These are phyloP conservation scores for Fringilla coelebs DNA, from an alignment of 2,797 vertebrate genomes.

Conservation along the genomic window DNA sequence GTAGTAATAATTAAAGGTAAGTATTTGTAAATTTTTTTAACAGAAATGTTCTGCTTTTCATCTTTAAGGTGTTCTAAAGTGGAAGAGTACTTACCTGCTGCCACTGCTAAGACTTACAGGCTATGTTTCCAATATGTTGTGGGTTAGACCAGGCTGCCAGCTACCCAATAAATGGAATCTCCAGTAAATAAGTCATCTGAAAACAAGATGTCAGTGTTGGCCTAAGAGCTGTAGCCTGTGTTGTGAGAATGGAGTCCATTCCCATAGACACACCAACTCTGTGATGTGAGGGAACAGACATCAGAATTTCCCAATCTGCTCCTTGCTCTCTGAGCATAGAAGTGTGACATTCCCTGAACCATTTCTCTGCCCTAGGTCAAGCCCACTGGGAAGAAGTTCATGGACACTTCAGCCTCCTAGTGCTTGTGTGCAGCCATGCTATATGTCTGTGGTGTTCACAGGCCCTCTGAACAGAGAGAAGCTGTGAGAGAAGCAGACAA, in stretches of 20 bases:
- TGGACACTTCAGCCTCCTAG: not conserved
- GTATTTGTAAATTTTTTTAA: not conserved
- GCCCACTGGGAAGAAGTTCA: not conserved
- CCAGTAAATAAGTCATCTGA: not conserved
- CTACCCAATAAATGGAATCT: not conserved
- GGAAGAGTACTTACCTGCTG: not conserved
- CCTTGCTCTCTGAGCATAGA: not conserved
- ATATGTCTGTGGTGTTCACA: not conserved
- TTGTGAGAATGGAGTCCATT: not conserved
- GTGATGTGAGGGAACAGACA: rapidly evolving
- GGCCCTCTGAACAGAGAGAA: not conserved
- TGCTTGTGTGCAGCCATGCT: too few species aligned
- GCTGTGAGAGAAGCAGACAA: not conserved
- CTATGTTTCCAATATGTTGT: not conserved
- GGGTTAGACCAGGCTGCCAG: not conserved
- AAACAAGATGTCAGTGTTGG: not conserved
- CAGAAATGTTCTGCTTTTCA: not conserved
- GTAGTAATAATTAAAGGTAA: not conserved
- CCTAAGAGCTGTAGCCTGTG: rapidly evolving
- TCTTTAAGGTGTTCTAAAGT: not conserved
- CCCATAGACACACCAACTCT: not conserved
- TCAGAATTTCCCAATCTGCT: not conserved
- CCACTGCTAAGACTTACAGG: not conserved
- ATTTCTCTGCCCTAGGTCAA: not conserved
- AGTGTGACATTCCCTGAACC: not conserved